Evolutionary conservation across 2,888 invertebrate genomes (phyloP).

Genomic region (Epirrita christyi): DNA sequence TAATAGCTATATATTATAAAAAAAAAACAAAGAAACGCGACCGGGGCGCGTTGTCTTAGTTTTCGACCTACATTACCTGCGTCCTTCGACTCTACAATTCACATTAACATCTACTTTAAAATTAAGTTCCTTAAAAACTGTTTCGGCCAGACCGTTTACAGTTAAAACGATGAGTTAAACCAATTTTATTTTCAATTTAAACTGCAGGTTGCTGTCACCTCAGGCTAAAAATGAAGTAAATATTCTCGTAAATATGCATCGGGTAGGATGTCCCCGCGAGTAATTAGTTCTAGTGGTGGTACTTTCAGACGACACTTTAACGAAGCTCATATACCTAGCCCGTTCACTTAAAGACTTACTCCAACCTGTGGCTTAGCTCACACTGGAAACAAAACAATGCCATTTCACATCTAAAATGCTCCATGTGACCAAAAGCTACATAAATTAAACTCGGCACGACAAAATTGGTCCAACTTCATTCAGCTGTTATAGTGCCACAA

Average conservation of each 20-base stretch:
- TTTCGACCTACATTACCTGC: no score
- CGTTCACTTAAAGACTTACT: not conserved
- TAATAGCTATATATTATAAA: no score
- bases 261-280: slow-evolving; percentile 65
- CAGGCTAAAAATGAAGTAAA: slow-evolving; percentile 25
- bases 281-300: slow-evolving; percentile 78
- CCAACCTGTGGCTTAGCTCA: not conserved
- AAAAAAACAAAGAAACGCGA: no score
- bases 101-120: no score
- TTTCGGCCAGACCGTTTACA: not conserved
- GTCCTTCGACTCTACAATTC: no score
- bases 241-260: slow-evolving; percentile 41
- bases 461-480: not conserved
- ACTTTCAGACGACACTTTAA: slow-evolving; percentile 77
- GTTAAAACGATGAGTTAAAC: not conserved
- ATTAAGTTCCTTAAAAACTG: no score
- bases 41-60: no score
- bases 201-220: slow-evolving; percentile 5
- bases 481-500: not conserved
- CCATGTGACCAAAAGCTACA: no score
- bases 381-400: no score
- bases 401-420: no score
- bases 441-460: no score
- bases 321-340: slow-evolving; percentile 61
- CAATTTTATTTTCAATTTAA: slow-evolving; percentile 16